phyloP scores from a whole-genome alignment of 2,797 vertebrate genomes.

The Picus viridis region DNA sequence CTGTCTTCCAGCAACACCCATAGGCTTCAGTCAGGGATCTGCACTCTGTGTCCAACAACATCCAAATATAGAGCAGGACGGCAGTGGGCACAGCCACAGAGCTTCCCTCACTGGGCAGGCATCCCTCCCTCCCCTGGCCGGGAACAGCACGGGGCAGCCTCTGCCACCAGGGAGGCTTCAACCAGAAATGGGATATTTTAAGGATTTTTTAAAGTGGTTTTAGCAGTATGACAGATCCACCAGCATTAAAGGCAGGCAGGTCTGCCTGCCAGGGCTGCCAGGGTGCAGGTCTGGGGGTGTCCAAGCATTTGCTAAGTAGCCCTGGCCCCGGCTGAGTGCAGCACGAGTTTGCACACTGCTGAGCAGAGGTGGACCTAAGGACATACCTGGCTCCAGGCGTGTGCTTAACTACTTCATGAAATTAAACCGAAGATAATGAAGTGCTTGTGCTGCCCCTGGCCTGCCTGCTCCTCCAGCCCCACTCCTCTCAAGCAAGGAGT shows the following conservation, averaged over 20 bases:
- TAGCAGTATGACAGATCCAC: neutral
- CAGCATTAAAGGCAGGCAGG: neutral
- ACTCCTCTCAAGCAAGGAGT: neutral
- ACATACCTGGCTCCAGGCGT: constrained; percentile 4
- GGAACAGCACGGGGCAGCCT: neutral
- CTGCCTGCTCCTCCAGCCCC: neutral
- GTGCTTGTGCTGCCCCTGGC: constrained; percentile 32
- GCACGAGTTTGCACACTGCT: neutral
- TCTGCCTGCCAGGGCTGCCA: neutral
- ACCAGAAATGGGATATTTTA: neutral
- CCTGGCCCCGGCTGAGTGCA: neutral
- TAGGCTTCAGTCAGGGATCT: neutral
- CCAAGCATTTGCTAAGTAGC: neutral
- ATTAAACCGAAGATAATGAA: constrained; percentile 28
- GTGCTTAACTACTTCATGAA: constrained; percentile 26
- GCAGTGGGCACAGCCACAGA: neutral
- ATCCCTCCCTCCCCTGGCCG: neutral
- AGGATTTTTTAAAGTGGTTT: neutral
- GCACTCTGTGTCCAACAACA: neutral
- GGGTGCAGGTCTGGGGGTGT: neutral
- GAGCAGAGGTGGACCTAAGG: constrained; percentile 47
- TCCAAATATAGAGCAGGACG: neutral
- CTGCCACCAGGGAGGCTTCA: neutral
- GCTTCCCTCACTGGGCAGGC: neutral
- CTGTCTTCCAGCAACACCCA: constrained; percentile 36